phyloP scores from a whole-genome alignment of 2,113 vertebrate genomes.

The Macquaria australasica region DNA sequence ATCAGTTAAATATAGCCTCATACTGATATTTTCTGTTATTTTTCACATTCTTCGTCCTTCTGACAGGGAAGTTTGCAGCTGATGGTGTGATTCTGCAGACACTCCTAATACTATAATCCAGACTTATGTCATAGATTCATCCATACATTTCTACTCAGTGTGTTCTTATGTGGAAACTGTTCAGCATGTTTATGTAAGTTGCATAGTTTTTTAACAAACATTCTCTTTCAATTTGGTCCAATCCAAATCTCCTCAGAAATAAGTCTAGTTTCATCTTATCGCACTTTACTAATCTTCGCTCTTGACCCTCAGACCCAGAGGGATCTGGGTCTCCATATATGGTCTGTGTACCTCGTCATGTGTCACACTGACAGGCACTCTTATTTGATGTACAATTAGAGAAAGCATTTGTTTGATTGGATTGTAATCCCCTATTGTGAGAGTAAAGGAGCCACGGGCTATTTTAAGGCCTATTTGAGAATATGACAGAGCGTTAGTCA shows the following conservation, averaged over 20 bases:
- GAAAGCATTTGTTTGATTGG: slow-evolving; percentile 82
- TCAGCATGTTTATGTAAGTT: neutral
- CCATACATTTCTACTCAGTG: neutral
- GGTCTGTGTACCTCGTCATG: slow-evolving; percentile 25
- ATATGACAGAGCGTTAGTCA: slow-evolving; percentile 63
- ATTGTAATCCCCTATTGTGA: slow-evolving; percentile 80
- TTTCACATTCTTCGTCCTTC: neutral
- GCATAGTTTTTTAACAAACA: neutral
- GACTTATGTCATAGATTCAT: slow-evolving; percentile 7
- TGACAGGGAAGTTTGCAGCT: neutral
- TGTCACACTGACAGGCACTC: slow-evolving; percentile 60
- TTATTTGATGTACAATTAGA: slow-evolving; percentile 77
- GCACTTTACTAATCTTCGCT: neutral
- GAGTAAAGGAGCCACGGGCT: slow-evolving; percentile 62
- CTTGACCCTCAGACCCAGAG: neutral
- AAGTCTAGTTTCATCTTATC: neutral
- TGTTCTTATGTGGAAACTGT: neutral
- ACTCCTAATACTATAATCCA: slow-evolving; percentile 31
- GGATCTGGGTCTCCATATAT: neutral
- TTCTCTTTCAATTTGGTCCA: neutral
- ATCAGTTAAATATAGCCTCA: neutral
- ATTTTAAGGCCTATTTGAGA: slow-evolving; percentile 78
- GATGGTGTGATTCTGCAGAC: neutral
- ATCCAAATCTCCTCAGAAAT: neutral
- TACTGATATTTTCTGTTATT: neutral